These are phyloP conservation scores for Dasypolia templi DNA, from an alignment of 2,888 invertebrate genomes.

Conservation along the genomic window DNA sequence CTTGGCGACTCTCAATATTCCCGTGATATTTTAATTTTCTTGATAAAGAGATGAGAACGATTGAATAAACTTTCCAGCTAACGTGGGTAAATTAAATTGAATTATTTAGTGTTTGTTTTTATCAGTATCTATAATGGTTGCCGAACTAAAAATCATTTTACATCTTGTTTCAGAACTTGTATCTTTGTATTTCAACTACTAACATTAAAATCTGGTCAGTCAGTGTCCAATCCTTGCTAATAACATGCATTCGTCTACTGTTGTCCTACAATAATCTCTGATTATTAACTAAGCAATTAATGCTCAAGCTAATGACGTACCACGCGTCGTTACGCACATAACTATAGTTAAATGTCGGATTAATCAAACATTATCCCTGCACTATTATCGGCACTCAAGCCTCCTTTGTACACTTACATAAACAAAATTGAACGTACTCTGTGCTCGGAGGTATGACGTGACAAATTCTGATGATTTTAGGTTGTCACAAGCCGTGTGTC, in stretches of 20 bases:
- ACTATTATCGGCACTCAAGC: neutral
- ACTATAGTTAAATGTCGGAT: neutral
- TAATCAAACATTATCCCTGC: constrained; percentile 20
- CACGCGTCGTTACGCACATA: neutral
- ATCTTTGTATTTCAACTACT: neutral
- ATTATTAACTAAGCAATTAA: neutral
- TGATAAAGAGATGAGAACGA: constrained; percentile 1
- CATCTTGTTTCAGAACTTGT: neutral
- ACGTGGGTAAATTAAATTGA: neutral
- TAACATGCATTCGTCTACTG: neutral
- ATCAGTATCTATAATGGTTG: neutral
- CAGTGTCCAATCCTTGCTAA: neutral
- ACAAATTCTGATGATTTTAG: neutral
- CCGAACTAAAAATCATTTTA: too few species aligned
- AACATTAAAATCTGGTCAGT: neutral
- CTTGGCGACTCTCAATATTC: constrained; percentile 19
- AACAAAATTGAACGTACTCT: neutral
- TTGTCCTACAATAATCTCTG: neutral
- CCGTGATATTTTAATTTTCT: constrained; percentile 32
- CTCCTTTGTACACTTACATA: neutral
- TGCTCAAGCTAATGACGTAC: neutral
- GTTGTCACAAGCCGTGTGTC: neutral
- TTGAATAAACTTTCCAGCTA: constrained; percentile 4
- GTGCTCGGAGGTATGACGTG: neutral
- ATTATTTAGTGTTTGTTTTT: constrained; percentile 1